These are phyloP conservation scores for Poeciliopsis presidionis DNA, from an alignment of 2,797 vertebrate genomes.

Conservation along the genomic window DNA sequence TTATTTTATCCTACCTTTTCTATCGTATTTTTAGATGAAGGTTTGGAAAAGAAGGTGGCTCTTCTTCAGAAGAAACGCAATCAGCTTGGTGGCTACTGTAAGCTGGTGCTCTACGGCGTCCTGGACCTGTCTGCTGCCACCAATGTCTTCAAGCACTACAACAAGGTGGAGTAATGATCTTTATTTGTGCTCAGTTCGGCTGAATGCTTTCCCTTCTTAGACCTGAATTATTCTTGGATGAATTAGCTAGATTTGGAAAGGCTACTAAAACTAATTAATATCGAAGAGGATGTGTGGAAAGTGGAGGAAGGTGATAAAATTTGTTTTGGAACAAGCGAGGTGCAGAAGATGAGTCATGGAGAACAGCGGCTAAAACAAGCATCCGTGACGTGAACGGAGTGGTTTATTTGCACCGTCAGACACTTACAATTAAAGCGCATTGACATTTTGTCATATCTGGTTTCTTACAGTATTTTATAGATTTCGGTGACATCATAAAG, in stretches of 20 bases:
- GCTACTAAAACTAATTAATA: slow-evolving; percentile 15
- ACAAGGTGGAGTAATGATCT: slow-evolving; percentile 78
- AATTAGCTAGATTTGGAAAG: slow-evolving; percentile 17
- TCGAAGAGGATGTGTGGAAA: slow-evolving; percentile 34
- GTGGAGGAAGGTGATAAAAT: slow-evolving; percentile 60
- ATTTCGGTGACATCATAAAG: slow-evolving; percentile 94
- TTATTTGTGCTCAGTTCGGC: not conserved
- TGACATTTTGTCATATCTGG: not conserved
- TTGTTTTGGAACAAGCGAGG: slow-evolving; percentile 41
- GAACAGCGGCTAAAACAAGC: slow-evolving; percentile 41
- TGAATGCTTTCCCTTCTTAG: slow-evolving; percentile 8
- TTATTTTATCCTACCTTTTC: not conserved
- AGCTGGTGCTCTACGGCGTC: slow-evolving; percentile 85
- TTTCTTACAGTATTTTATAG: slow-evolving; percentile 81
- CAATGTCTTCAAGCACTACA: slow-evolving; percentile 88
- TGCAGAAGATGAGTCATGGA: slow-evolving; percentile 61
- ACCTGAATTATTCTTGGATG: not conserved
- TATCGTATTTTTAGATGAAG: slow-evolving; percentile 43
- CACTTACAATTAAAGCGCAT: slow-evolving; percentile 21
- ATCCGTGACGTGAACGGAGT: slow-evolving; percentile 12
- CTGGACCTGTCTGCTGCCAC: slow-evolving; percentile 86
- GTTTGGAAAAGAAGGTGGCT: slow-evolving; percentile 73
- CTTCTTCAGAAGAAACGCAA: slow-evolving; percentile 82
- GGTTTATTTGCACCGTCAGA: slow-evolving; percentile 32
- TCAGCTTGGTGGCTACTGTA: slow-evolving; percentile 88